These are phyloP conservation scores for Orthonyx spaldingii DNA, from an alignment of 2,113 vertebrate species.

Conservation along the genomic window DNA sequence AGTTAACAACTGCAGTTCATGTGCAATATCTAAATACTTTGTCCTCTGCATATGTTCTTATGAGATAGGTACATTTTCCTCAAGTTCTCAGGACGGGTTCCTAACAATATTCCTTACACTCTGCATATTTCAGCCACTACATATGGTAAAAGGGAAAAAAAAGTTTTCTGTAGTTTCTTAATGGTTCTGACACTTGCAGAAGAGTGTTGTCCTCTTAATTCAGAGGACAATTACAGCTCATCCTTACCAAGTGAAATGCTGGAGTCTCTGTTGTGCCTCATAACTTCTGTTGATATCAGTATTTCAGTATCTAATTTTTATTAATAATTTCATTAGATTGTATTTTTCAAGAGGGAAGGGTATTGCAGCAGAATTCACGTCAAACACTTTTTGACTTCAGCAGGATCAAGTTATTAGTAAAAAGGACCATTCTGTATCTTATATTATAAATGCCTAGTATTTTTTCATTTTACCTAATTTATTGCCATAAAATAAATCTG, in stretches of 20 bases:
- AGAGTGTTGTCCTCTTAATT: not conserved
- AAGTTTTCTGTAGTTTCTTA: not conserved
- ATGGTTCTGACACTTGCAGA: not conserved
- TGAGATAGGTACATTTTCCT: not conserved
- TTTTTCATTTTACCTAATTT: not conserved
- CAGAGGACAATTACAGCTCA: not conserved
- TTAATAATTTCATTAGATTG: not conserved
- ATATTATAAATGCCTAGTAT: not conserved
- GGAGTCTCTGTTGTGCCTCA: not conserved
- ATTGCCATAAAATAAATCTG: not conserved
- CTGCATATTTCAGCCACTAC: not conserved
- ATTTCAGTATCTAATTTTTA: not conserved
- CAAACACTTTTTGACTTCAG: not conserved
- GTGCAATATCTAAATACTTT: not conserved
- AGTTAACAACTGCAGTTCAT: not conserved
- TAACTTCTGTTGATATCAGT: not conserved
- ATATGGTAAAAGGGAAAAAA: not conserved
- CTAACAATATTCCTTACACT: not conserved
- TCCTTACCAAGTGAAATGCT: not conserved
- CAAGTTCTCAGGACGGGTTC: not conserved
- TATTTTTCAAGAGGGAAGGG: not conserved
- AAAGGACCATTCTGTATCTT: not conserved
- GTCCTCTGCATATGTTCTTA: not conserved
- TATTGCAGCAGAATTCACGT: not conserved
- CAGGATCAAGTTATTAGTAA: not conserved